A percentile compares a stretch with the other conserved stretches of the same genome.
These are phyloP conservation scores for Tridacna gigas DNA, from an alignment of 2,888 invertebrate species.

Conservation along the genomic window DNA sequence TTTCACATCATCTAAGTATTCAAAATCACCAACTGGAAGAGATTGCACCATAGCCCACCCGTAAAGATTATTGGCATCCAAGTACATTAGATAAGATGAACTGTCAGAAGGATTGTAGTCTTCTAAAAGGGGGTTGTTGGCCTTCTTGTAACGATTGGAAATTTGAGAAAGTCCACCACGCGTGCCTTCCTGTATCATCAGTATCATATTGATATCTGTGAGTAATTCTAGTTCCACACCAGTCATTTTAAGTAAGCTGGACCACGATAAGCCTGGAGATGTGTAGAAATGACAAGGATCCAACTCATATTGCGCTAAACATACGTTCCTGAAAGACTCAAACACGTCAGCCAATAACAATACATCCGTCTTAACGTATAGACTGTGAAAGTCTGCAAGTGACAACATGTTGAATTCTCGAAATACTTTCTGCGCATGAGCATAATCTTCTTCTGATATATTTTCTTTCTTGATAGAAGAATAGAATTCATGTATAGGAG, in stretches of 20 bases:
- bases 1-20: slow-evolving; percentile 8
- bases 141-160: slow-evolving; percentile 34
- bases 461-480: slow-evolving; percentile 46
- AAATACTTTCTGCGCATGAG: slow-evolving; percentile 41
- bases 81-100: slow-evolving; percentile 45
- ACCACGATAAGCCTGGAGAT: slow-evolving; percentile 69
- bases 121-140: slow-evolving; percentile 38
- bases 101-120: slow-evolving; percentile 53
- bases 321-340: slow-evolving; percentile 34
- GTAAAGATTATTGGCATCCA: slow-evolving; percentile 33
- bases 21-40: slow-evolving; percentile 70
- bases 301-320: slow-evolving; percentile 52
- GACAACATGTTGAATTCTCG: slow-evolving; percentile 20
- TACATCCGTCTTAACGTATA: slow-evolving; percentile 45
- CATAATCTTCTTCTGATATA: slow-evolving; percentile 52
- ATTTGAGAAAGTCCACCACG: slow-evolving; percentile 46
- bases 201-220: slow-evolving; percentile 27
- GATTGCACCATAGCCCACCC: slow-evolving; percentile 70
- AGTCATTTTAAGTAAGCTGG: slow-evolving; percentile 28
- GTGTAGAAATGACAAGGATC: slow-evolving; percentile 77
- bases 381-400: slow-evolving; percentile 37
- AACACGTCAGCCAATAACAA: slow-evolving; percentile 44
- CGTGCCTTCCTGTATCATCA: slow-evolving; percentile 12
- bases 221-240: slow-evolving; percentile 40
- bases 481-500: slow-evolving; percentile 53